Evolutionary conservation across 2,888 invertebrate genomes (phyloP).

Genomic region (Craniophora ligustri): DNA sequence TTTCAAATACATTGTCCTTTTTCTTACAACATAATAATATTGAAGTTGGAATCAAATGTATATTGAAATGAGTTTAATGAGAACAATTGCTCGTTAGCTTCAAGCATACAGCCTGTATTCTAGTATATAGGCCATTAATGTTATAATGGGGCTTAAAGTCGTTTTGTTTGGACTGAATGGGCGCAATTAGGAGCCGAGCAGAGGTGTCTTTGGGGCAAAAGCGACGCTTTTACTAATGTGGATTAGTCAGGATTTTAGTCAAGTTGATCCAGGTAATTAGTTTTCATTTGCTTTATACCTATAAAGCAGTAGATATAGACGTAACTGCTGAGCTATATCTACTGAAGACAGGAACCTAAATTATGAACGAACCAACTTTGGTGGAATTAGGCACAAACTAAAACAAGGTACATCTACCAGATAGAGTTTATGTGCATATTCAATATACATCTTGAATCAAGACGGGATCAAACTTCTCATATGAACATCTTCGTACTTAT

Average conservation of each 20-base stretch:
- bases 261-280: slow-evolving; percentile 13
- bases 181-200: slow-evolving; percentile 59
- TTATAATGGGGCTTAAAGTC: slow-evolving; percentile 55
- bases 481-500: too few relatives aligned
- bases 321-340: too few relatives aligned
- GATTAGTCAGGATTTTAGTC: slow-evolving; percentile 32
- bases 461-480: too few relatives aligned
- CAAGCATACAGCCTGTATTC: slow-evolving; percentile 28
- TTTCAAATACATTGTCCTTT: too few relatives aligned
- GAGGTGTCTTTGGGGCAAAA: slow-evolving; percentile 57
- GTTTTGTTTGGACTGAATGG: slow-evolving; percentile 64
- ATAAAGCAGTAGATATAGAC: too few relatives aligned
- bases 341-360: too few relatives aligned
- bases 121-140: slow-evolving; percentile 53
- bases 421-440: too few relatives aligned
- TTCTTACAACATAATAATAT: neutral
- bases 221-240: slow-evolving; percentile 19
- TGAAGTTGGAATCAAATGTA: neutral
- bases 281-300: slow-evolving; percentile 22
- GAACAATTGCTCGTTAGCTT: neutral
- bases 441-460: too few relatives aligned
- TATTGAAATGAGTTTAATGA: neutral
- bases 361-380: too few relatives aligned
- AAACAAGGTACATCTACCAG: too few relatives aligned
- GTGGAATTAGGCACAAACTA: too few relatives aligned